Evolutionary conservation across 2,888 invertebrate species (phyloP), one percentile per base, ranked within the genome.

Genomic region (Ornithoptera priamus): DNA sequence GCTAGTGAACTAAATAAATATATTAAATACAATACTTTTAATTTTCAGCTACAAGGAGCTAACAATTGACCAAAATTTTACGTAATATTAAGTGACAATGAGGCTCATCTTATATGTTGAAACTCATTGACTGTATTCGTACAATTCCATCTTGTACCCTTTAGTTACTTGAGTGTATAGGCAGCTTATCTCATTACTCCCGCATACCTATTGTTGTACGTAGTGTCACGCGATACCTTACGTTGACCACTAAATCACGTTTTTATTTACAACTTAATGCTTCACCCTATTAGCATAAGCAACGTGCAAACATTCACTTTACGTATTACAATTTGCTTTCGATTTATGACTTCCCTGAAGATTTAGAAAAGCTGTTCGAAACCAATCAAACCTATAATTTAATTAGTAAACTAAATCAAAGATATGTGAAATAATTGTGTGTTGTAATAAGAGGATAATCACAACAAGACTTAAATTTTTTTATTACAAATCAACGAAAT

Each of bases 241-340:
- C 70, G 63, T 67, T 70, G 59, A 70, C 63, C 57, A 67, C 36
- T 70, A 67, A 70, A 66, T 66, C 70, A 70, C 66, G 70, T 70
- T 70, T 70, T 67, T 70, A 70, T 66, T 63, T 70, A 67, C 70
- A 70, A 63, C 66, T 70, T 70, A 62, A 70, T 70, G 62, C 66
- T 50, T 60, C 63, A 62, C 56, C 63, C 42, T 50, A 24, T 70
- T 63, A 39, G 62, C 63, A 70, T 70, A 67, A 39, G 66, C 56
- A 67, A 63, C 70, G 70, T 70, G 70, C 70, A 70, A 70, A 70
- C 67, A 67, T 70, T 58, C 62, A 59, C 70, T 63, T 70, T 67
- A 66, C 57, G 62, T 70, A 70, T 62, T 53, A 62, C 58, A 70
- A 62, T 36, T 62, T 65, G 46, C 20, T 59, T 66, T 58, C 36